phyloP scores from a whole-genome alignment of 1,140 invertebrate species.

The Dendrolimus kikuchii region DNA sequence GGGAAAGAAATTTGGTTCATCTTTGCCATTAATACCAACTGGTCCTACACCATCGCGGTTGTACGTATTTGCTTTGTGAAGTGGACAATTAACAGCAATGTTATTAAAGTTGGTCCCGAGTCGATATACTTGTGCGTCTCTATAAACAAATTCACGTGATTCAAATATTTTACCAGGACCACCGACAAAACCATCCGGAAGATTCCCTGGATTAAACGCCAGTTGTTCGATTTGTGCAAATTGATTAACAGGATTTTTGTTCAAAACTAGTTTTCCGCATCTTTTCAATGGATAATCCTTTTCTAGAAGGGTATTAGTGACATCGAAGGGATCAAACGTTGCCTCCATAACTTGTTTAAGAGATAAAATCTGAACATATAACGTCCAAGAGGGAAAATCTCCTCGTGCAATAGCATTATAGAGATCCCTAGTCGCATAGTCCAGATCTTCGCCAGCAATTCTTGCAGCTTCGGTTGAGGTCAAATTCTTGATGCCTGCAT shows the following conservation, averaged over 20 bases:
- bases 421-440: slow-evolving; percentile 83
- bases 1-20: slow-evolving; percentile 94
- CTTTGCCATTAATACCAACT: slow-evolving; percentile 77
- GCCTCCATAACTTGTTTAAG: slow-evolving; percentile 70
- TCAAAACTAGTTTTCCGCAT: slow-evolving; percentile 87
- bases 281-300: slow-evolving; percentile 86
- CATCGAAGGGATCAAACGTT: slow-evolving; percentile 77
- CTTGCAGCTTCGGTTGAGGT: slow-evolving; percentile 73
- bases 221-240: slow-evolving; percentile 92
- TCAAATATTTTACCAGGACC: slow-evolving; percentile 92
- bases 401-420: slow-evolving; percentile 82
- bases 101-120: slow-evolving; percentile 91
- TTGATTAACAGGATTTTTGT: slow-evolving; percentile 89
- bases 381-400: slow-evolving; percentile 81
- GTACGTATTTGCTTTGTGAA: slow-evolving; percentile 78
- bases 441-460: slow-evolving; percentile 78
- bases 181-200: slow-evolving; percentile 89
- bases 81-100: slow-evolving; percentile 93
- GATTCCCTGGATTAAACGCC: slow-evolving; percentile 88
- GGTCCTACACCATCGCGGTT: slow-evolving; percentile 89
- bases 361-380: slow-evolving; percentile 74
- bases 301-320: slow-evolving; percentile 86
- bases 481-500: slow-evolving; percentile 81
- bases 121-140: slow-evolving; percentile 91
- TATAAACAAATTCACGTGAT: slow-evolving; percentile 90